Percentiles rank a stretch among this genome's conserved stretches.
Evolutionary conservation across 2,797 vertebrate genomes (phyloP).

Genomic region (Babyrousa celebensis): DNA sequence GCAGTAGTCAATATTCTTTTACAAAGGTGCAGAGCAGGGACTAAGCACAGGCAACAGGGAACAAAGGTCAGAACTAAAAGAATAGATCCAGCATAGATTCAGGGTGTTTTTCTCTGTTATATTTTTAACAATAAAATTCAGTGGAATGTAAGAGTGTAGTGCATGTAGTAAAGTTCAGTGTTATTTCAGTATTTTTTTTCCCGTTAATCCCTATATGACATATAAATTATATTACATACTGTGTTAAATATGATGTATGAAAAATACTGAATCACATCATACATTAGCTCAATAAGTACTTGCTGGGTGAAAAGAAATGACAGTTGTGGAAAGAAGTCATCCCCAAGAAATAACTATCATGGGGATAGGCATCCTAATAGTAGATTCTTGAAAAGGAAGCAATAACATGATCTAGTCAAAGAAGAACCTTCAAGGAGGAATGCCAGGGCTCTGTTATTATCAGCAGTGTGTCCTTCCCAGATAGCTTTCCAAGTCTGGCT

Average conservation of each 20-base stretch:
- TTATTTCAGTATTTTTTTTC: slow-evolving; percentile 3
- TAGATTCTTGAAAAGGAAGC: neutral
- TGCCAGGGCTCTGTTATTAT: neutral
- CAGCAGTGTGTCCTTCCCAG: neutral
- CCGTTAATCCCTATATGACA: neutral
- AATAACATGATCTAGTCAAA: neutral
- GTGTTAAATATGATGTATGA: neutral
- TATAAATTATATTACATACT: neutral
- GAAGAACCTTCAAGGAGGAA: neutral
- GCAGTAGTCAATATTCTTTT: neutral
- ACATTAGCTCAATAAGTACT: neutral
- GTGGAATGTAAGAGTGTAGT: neutral
- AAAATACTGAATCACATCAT: neutral
- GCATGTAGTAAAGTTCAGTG: neutral
- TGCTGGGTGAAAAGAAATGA: neutral
- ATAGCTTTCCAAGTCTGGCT: neutral
- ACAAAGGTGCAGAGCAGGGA: neutral
- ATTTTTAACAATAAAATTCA: slow-evolving; percentile 9
- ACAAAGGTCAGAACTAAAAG: neutral
- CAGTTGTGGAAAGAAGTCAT: slow-evolving; percentile 9
- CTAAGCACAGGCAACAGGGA: neutral
- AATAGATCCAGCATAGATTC: neutral
- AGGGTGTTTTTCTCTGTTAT: neutral
- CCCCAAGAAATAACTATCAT: neutral
- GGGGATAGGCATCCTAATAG: neutral